These are phyloP conservation scores for Bimastos eiseni DNA, from an alignment of 2,888 invertebrate genomes.

Conservation along the genomic window DNA sequence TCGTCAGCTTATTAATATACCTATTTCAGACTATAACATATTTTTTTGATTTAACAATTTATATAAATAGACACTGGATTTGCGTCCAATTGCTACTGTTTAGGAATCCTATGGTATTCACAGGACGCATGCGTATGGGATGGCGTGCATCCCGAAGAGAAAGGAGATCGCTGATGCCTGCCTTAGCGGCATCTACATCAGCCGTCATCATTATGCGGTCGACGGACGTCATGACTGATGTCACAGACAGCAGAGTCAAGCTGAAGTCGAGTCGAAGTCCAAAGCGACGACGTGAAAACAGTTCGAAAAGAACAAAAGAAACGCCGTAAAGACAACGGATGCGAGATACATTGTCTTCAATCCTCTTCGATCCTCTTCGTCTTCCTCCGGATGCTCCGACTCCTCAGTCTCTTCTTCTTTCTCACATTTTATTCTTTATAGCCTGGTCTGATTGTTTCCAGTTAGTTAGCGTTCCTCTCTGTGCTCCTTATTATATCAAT, in stretches of 20 bases:
- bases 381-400: neutral
- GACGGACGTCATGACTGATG: neutral
- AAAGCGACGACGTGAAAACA: neutral
- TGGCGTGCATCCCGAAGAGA: neutral
- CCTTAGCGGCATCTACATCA: neutral
- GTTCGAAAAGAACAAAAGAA: neutral
- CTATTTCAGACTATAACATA: no score
- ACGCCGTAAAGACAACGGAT: slow-evolving; percentile 3
- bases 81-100: neutral
- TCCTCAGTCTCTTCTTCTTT: neutral
- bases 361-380: neutral
- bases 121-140: neutral
- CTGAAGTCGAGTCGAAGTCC: neutral
- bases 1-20: no score
- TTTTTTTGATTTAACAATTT: no score
- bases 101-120: neutral
- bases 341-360: neutral
- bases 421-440: no score
- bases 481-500: neutral
- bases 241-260: neutral
- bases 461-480: no score
- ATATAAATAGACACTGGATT: neutral
- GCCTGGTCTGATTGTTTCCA: no score
- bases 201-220: neutral
- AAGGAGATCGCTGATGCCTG: neutral